These are phyloP conservation scores for Oncorhynchus clarkii DNA, from an alignment of 2,113 vertebrate genomes.

Conservation along the genomic window DNA sequence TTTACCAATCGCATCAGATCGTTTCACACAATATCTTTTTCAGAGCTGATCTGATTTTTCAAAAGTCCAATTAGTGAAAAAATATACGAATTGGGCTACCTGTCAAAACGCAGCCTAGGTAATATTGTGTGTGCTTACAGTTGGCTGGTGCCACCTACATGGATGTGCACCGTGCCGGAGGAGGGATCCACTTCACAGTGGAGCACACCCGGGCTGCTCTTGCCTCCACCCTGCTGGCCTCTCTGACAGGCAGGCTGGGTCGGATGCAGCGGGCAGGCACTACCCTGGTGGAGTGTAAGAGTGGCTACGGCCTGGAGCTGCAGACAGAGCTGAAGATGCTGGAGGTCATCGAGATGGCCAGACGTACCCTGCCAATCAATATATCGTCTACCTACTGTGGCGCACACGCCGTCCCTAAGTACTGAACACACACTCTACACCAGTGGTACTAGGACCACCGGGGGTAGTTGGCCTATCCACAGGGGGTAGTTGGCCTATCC, in stretches of 20 bases:
- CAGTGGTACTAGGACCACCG: not conserved
- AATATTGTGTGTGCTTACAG: conserved; percentile 58
- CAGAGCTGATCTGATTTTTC: too few relatives aligned
- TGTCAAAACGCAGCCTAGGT: not conserved
- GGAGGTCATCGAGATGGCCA: conserved; percentile 80
- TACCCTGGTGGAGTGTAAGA: conserved; percentile 95
- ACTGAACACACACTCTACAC: conserved; percentile 12
- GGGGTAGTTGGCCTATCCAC: too few relatives aligned
- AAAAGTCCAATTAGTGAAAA: too few relatives aligned
- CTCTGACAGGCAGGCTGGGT: conserved; percentile 67
- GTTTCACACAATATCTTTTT: too few relatives aligned
- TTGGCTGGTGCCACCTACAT: conserved; percentile 92
- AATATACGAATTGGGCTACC: too few relatives aligned
- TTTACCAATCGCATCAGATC: too few relatives aligned
- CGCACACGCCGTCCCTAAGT: conserved; percentile 92
- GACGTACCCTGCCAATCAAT: conserved; percentile 68
- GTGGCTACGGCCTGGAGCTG: conserved; percentile 89
- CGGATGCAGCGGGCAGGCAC: conserved; percentile 85
- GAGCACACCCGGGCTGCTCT: conserved; percentile 78
- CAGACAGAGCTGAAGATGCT: conserved; percentile 92
- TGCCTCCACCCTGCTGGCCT: conserved; percentile 72
- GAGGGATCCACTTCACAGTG: conserved; percentile 94
- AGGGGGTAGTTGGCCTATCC: too few relatives aligned
- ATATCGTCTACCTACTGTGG: conserved; percentile 94
- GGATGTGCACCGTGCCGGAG: conserved; percentile 93